A percentile compares a stretch with the other conserved stretches of the same genome.
Conservation (phyloP, 2,113 vertebrate genomes). For the Mirza zaza region DNA sequence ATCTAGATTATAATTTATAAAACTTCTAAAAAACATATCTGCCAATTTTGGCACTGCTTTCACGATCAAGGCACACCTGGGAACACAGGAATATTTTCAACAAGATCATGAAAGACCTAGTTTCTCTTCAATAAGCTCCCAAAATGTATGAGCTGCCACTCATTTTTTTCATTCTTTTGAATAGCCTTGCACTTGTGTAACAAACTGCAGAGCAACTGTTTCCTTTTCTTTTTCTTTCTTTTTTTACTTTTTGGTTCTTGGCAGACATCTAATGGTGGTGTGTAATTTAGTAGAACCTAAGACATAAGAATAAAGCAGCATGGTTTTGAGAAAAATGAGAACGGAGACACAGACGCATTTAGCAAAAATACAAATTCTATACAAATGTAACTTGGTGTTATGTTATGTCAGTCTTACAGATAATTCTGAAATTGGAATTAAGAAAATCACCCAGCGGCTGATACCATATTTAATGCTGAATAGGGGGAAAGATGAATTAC, state of each 20-base stretch:
- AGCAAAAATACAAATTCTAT: not conserved
- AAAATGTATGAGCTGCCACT: not conserved
- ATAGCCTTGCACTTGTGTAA: not conserved
- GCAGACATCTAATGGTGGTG: not conserved
- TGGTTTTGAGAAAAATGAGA: not conserved
- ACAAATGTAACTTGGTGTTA: not conserved
- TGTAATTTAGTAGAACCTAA: slow-evolving; percentile 2
- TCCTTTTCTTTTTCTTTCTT: not conserved
- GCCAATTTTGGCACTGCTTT: not conserved
- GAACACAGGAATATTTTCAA: slow-evolving; percentile 4
- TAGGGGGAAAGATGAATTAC: not conserved
- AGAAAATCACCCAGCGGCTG: not conserved
- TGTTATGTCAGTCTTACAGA: not conserved
- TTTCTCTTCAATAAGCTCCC: not conserved
- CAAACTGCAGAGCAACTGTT: not conserved
- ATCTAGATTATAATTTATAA: not conserved
- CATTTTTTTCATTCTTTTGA: not conserved
- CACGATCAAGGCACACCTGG: not conserved
- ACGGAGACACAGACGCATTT: not conserved
- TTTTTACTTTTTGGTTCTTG: not conserved
- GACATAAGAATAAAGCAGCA: not conserved
- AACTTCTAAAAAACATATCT: not conserved
- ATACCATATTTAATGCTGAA: not conserved
- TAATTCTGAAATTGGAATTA: not conserved
- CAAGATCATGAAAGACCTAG: not conserved